These are phyloP conservation scores for Gnatocerus cornutus DNA, from an alignment of 2,888 invertebrate genomes.

Conservation along the genomic window DNA sequence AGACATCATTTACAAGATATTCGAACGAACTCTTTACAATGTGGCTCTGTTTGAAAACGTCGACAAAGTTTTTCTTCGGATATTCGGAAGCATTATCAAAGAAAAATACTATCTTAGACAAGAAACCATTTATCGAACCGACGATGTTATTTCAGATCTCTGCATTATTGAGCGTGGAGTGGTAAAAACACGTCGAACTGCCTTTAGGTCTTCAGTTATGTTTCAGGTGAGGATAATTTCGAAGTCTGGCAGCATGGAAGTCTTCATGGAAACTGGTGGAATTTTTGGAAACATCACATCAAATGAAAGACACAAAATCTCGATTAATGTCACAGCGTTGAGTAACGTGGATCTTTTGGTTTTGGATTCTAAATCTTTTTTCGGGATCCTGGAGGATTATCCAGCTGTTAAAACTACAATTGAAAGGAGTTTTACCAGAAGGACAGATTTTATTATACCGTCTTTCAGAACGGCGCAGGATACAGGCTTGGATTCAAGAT, in stretches of 20 bases:
- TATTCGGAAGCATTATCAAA: constrained; percentile 73
- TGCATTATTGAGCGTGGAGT: constrained; percentile 74
- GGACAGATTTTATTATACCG: constrained; percentile 12
- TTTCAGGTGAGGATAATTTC: constrained; percentile 44
- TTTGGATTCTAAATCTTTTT: constrained; percentile 72
- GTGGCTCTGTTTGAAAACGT: constrained; percentile 74
- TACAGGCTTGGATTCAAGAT: not conserved
- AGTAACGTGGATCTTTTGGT: constrained; percentile 73
- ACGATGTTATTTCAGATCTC: constrained; percentile 72
- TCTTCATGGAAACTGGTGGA: constrained; percentile 74
- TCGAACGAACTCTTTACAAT: constrained; percentile 72
- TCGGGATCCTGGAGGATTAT: constrained; percentile 69
- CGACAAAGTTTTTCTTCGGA: constrained; percentile 74
- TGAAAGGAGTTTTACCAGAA: not conserved
- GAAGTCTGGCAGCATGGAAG: constrained; percentile 63
- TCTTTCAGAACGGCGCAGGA: not conserved
- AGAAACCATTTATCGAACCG: constrained; percentile 72
- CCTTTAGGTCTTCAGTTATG: not conserved
- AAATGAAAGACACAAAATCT: constrained; percentile 69
- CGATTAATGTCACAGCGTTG: constrained; percentile 72
- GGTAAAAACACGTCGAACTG: constrained; percentile 61
- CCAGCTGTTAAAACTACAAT: constrained; percentile 13
- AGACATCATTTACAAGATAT: constrained; percentile 74
- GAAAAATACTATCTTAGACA: constrained; percentile 74
- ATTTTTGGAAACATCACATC: constrained; percentile 74